Evolutionary conservation across 2,797 vertebrate species (phyloP).

Genomic region (Anolis apletophallus): DNA sequence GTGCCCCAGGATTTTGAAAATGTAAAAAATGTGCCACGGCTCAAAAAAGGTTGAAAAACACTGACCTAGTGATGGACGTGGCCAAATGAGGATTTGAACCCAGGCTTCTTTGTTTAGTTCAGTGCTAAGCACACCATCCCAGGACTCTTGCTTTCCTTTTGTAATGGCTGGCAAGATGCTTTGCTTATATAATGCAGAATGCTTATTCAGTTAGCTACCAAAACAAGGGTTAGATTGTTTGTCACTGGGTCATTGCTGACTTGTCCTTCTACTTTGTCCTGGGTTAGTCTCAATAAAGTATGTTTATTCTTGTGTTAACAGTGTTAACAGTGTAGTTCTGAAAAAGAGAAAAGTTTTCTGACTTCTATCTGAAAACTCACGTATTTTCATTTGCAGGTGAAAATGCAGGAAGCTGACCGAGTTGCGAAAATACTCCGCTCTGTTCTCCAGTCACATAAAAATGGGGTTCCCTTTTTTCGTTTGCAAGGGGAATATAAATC

Average conservation of each 20-base stretch:
- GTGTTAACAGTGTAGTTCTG: not conserved
- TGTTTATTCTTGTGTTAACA: not conserved
- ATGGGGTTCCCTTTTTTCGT: constrained; percentile 78
- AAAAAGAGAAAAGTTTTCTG: not conserved
- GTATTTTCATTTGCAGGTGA: constrained; percentile 62
- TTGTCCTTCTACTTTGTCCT: not conserved
- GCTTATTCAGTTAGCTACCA: not conserved
- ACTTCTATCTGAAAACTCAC: not conserved
- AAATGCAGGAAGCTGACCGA: constrained; percentile 84
- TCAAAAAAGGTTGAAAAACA: too few relatives aligned
- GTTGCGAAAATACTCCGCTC: constrained; percentile 88
- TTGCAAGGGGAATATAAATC: constrained; percentile 85
- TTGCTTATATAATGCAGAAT: not conserved
- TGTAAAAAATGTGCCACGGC: too few relatives aligned
- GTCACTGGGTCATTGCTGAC: not conserved
- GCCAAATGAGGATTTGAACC: not conserved
- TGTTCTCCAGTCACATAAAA: constrained; percentile 89
- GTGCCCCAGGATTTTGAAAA: too few relatives aligned
- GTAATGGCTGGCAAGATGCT: not conserved
- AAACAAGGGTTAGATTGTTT: not conserved
- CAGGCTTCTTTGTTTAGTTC: not conserved
- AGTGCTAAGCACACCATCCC: too few relatives aligned
- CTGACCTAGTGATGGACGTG: too few relatives aligned
- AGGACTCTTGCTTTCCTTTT: not conserved
- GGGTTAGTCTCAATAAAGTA: not conserved